Base-by-base conservation (phyloP, 92 coral and sea anemone genomes). In the Porites lobata region DNA sequence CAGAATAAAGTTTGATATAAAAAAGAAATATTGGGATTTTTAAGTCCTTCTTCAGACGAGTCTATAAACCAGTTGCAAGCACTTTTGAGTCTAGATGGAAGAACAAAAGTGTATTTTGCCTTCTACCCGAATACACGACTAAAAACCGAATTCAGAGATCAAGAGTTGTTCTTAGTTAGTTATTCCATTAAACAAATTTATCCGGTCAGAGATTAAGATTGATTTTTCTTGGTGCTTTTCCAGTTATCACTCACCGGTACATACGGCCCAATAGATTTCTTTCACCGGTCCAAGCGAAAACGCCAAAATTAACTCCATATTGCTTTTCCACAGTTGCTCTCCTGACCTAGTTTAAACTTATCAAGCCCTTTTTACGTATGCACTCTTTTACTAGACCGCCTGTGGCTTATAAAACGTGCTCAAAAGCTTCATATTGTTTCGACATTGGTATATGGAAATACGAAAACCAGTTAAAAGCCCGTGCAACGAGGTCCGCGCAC, bases 201-300 rank as follows among this genome's bases (percentile, higher is more conserved):
- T 38, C 47, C 47, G 47, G 47, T 38, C 7, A 38, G 47, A 38
- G 47, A 38, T 38, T 38, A 38, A 38, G 47, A 4, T 38, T 38
- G 4, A 38, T 38, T 38, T 38, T 38, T 38, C 47, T 38, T 38
- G 6, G 47, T 38, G 6, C 47, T 38, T 38, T 38, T 38, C 47
- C 47, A 38, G 47, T 38, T 38, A 14, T 56, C 15, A 62, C 91
- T 82, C 67, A 88, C 91, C 81, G 1, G 66, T 82, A 47, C 71
- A 29, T 19, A 62, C 26, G 8, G 87, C 75, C 51, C 53, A 50
- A 51, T 80, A 81, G 43, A 88, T 50, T 68, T 90, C 90, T 53
- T 86, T 88, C 2, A 75, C 93, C 72, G 86, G 59, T 15, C 93
- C 91, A 2, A 90, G 91, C 12, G 93, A 90, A 54, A 90, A 86